Conservation (phyloP, 2,113 vertebrate species). For the Syngnathus floridae region DNA sequence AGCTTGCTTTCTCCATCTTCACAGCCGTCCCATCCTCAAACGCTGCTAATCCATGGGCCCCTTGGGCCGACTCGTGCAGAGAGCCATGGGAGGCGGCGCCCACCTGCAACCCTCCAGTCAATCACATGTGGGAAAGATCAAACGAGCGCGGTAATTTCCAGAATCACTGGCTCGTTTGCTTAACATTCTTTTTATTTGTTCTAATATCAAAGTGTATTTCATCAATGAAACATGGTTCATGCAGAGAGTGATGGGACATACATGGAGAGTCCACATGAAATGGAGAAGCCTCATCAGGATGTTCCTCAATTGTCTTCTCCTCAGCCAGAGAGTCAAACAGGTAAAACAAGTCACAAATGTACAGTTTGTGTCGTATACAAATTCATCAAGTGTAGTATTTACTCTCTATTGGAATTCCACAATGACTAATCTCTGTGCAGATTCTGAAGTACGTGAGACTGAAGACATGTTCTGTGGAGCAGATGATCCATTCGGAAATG, state of each 20-base stretch:
- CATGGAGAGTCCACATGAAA: constrained; percentile 70
- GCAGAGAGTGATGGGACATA: constrained; percentile 55
- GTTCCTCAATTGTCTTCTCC: constrained; percentile 53
- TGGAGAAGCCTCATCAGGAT: constrained; percentile 52
- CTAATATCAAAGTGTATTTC: not conserved
- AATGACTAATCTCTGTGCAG: constrained; percentile 18
- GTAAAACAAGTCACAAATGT: constrained; percentile 53
- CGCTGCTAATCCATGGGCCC: constrained; percentile 62
- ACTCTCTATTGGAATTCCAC: not conserved
- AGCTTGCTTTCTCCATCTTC: not conserved
- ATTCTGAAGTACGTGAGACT: constrained; percentile 70
- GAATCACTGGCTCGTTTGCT: constrained; percentile 3
- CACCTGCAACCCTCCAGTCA: constrained; percentile 48
- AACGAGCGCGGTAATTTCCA: constrained; percentile 41
- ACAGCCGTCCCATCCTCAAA: constrained; percentile 38
- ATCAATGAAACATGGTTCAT: not conserved
- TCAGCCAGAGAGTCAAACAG: constrained; percentile 73
- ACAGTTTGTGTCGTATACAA: not conserved
- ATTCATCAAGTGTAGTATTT: not conserved
- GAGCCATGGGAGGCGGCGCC: constrained; percentile 81
- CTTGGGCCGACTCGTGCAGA: constrained; percentile 58
- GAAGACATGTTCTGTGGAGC: constrained; percentile 41
- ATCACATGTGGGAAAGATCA: constrained; percentile 51
- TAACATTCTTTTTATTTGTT: not conserved
- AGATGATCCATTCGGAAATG: constrained; percentile 71